Evolutionary conservation across 2,888 invertebrate species (phyloP).

Genomic region (Sarcophaga variegata): DNA sequence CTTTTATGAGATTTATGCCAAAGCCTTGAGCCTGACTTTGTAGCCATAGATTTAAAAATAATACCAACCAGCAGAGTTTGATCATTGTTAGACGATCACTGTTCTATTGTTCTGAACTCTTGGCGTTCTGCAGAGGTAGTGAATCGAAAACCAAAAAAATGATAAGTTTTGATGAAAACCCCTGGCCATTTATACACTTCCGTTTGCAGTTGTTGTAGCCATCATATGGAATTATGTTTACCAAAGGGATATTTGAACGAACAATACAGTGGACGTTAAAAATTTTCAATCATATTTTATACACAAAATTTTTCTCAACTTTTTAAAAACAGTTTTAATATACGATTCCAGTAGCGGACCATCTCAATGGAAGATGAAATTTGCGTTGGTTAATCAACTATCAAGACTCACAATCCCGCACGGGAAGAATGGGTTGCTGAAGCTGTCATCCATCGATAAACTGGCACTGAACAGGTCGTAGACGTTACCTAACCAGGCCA

Average conservation of each 20-base stretch:
- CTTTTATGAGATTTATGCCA: constrained; percentile 73
- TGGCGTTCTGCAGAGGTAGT: constrained; percentile 63
- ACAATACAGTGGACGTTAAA: constrained; percentile 11
- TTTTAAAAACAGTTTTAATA: no score
- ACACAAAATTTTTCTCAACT: no score
- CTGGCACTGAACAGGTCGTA: no score
- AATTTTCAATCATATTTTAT: neutral
- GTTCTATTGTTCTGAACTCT: constrained; percentile 40
- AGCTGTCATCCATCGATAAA: no score
- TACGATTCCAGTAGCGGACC: no score
- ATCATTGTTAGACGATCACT: constrained; percentile 64
- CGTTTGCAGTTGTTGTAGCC: neutral
- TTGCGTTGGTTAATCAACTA: no score
- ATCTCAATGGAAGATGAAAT: no score
- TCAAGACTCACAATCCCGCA: no score
- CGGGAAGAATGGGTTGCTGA: no score
- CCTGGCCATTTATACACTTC: neutral
- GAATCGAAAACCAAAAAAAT: neutral
- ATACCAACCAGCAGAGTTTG: constrained; percentile 57
- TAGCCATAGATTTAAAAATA: constrained; percentile 54
- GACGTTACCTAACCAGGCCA: no score
- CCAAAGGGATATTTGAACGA: constrained; percentile 2
- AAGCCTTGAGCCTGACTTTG: constrained; percentile 63
- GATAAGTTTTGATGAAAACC: constrained; percentile 4
- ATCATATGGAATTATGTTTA: constrained; percentile 25